Conservation (phyloP, 2,888 invertebrate species). For the Ceraclea dissimilis region DNA sequence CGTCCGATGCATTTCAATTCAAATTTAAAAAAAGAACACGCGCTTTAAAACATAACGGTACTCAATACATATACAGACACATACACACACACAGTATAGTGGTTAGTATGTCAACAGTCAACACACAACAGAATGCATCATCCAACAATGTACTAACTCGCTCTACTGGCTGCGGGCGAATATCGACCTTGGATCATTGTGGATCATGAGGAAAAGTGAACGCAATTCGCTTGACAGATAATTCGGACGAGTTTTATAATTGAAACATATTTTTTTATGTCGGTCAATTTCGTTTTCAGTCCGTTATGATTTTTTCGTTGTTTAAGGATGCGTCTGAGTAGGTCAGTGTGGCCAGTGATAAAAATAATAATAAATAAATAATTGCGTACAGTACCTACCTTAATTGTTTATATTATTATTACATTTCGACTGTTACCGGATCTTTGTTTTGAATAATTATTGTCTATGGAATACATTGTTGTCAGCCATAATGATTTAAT, state of each 20-base stretch:
- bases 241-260: slow-evolving; percentile 2
- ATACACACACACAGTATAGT: background rate
- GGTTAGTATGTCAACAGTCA: background rate
- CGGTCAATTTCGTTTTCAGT: slow-evolving; percentile 20
- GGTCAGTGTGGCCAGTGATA: slow-evolving; percentile 16
- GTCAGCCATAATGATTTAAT: background rate
- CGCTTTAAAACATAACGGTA: slow-evolving; percentile 3
- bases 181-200: slow-evolving; percentile 23
- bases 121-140: background rate
- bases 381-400: background rate
- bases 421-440: background rate
- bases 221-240: slow-evolving; percentile 13
- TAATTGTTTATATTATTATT: background rate
- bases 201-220: slow-evolving; percentile 20
- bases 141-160: slow-evolving; percentile 30
- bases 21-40: slow-evolving; percentile 20
- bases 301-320: background rate
- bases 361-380: background rate
- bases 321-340: slow-evolving; percentile 5
- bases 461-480: background rate
- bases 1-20: background rate
- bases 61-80: background rate
- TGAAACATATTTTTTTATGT: background rate
- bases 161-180: slow-evolving; percentile 15
- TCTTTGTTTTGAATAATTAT: background rate